A percentile compares a stretch with the other conserved stretches of the same genome.
Evolutionary conservation across 2,797 vertebrate species (phyloP).

Genomic region (Epinephelus coioides): DNA sequence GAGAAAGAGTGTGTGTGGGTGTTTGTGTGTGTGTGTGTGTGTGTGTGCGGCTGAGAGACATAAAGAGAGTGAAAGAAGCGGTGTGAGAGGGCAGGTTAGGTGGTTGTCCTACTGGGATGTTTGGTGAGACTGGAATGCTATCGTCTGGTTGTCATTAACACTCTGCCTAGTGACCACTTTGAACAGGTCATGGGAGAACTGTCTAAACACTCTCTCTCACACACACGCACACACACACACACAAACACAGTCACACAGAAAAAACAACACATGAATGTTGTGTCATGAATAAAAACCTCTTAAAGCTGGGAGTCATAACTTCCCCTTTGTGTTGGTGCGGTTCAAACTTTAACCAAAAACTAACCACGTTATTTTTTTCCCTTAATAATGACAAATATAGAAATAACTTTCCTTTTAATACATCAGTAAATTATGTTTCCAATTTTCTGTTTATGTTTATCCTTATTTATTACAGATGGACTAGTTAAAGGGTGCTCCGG

Average conservation of each 20-base stretch:
- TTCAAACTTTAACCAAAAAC: neutral
- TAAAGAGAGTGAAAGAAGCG: constrained; percentile 23
- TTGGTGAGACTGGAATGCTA: constrained; percentile 76
- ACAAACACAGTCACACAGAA: constrained; percentile 3
- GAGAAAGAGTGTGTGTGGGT: neutral
- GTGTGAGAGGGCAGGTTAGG: constrained; percentile 53
- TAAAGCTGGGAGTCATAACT: neutral
- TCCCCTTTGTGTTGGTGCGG: neutral
- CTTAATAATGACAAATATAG: neutral
- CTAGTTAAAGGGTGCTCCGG: neutral
- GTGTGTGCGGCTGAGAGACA: constrained; percentile 16
- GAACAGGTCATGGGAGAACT: constrained; percentile 64
- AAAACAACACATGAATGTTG: neutral
- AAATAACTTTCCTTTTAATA: neutral
- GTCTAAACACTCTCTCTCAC: constrained; percentile 39
- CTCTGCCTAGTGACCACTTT: constrained; percentile 75
- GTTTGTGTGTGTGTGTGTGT: neutral
- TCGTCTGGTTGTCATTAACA: constrained; percentile 83
- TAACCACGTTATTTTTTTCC: neutral
- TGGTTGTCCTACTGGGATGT: constrained; percentile 67
- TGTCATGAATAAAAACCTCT: neutral
- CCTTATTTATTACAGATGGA: neutral
- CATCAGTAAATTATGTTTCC: neutral
- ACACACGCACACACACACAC: constrained; percentile 18
- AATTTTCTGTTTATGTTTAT: neutral